Base-by-base conservation (phyloP, 1,140 invertebrate species). In the Oncopeltus fasciatus region DNA sequence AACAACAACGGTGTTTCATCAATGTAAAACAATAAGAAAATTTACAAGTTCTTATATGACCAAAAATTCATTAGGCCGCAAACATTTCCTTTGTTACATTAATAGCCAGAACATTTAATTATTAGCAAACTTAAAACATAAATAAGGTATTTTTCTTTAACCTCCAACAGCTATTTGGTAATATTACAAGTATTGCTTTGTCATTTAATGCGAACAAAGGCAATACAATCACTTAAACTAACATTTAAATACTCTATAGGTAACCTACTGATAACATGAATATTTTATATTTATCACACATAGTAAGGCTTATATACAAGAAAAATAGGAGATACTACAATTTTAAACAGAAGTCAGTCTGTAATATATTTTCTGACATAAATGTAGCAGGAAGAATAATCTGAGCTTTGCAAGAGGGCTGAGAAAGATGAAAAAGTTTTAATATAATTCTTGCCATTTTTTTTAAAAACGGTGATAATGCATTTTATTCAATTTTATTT, bases 31-130 rank as follows among this genome's bases (percentile, higher is more conserved):
- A n/a, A n/a, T n/a, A 38, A 38, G 5, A 38, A 8, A 38, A 5
- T 38, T 38, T 53, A 53, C 18, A 53, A 53, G 21, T 18, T 24
- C 49, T 53, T 53, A 18, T 18, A 27, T 53, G 49, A 53, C 24
- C 49, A 53, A 53, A n/a, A 53, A 24, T 24, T 24, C 26, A 53
- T 53, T 53, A 53, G 49, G 49, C 49, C 49, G 49, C 49, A 53
- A 24, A 24, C 31, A 38, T 38, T 38, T 38, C 31, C 31, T 14
- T 38, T 38, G 14, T 8, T 38, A 5, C 31, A 38, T 38, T 38
- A 38, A 53, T 24, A 53, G 16, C 26, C n/a, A n/a, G n/a, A n/a
- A n/a, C n/a, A n/a, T n/a, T n/a, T n/a, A n/a, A n/a, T n/a, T n/a
- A n/a, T n/a, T n/a, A n/a, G n/a, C n/a, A n/a, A 53, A 24, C 18